phyloP scores from a whole-genome alignment of 2,888 invertebrate genomes.

The Drosophila bunnanda region DNA sequence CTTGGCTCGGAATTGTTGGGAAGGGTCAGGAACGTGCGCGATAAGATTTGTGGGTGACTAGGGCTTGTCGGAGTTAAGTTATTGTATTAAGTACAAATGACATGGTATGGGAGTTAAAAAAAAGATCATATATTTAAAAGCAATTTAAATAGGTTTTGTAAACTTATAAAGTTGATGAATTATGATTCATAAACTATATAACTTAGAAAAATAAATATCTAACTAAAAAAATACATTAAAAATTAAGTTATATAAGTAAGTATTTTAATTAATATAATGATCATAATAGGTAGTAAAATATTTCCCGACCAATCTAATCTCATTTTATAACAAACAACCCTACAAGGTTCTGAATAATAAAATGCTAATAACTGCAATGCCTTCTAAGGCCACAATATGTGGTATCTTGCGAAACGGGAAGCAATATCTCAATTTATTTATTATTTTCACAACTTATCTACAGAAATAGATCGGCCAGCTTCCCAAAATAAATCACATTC shows the following conservation, averaged over 20 bases:
- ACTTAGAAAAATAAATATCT: not conserved
- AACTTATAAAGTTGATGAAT: not conserved
- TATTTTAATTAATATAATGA: not conserved
- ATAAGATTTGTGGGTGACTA: constrained; percentile 3
- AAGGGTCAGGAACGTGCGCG: constrained; percentile 9
- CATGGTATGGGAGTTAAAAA: not conserved
- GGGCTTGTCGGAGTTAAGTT: not conserved
- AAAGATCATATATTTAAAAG: not conserved
- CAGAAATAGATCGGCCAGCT: constrained; percentile 21
- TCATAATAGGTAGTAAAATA: not conserved
- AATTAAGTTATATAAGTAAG: not conserved
- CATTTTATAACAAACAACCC: constrained; percentile 1
- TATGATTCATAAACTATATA: not conserved
- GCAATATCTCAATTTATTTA: constrained; percentile 11
- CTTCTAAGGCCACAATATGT: constrained; percentile 22
- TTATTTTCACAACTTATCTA: constrained; percentile 3
- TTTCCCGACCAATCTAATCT: not conserved
- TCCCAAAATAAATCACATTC: constrained; percentile 34
- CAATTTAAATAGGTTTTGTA: not conserved
- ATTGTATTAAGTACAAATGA: not conserved
- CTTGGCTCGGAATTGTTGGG: constrained; percentile 1
- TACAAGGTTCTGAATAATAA: constrained; percentile 17
- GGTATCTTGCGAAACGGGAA: not conserved
- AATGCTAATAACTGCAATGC: constrained; percentile 8
- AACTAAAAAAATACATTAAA: too few relatives aligned